Percentiles rank a stretch among this genome's conserved stretches.
phyloP scores from a whole-genome alignment of 2,797 vertebrate species.

The Chaenodraco wilsoni region DNA sequence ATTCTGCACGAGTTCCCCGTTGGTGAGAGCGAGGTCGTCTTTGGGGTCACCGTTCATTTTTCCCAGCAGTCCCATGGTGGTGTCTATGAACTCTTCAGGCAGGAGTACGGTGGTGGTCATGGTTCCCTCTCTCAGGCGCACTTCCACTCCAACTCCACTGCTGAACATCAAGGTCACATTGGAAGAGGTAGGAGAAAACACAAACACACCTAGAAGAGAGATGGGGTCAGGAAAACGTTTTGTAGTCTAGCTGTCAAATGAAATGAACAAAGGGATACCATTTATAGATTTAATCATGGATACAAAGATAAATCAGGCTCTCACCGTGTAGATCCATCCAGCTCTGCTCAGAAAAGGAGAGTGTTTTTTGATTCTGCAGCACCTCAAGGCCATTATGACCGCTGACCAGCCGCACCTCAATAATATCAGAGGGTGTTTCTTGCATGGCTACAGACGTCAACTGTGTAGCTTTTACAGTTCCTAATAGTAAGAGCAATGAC shows the following conservation, averaged over 20 bases:
- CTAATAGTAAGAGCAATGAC: slow-evolving; percentile 58
- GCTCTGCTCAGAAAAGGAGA: slow-evolving; percentile 89
- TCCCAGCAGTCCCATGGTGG: slow-evolving; percentile 88
- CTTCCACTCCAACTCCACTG: slow-evolving; percentile 89
- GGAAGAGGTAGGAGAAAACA: slow-evolving; percentile 79
- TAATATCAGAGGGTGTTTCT: slow-evolving; percentile 87
- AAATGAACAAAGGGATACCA: too few species aligned
- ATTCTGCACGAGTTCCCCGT: slow-evolving; percentile 69
- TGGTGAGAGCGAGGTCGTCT: slow-evolving; percentile 86
- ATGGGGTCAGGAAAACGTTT: not conserved
- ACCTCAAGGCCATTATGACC: slow-evolving; percentile 78
- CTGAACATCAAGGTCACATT: slow-evolving; percentile 91
- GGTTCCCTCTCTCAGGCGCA: slow-evolving; percentile 75
- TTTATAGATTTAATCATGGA: not conserved
- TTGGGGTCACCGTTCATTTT: slow-evolving; percentile 83
- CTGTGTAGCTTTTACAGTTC: slow-evolving; percentile 78
- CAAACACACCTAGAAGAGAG: slow-evolving; percentile 85
- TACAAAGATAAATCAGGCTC: slow-evolving; percentile 15
- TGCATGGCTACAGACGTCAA: slow-evolving; percentile 87
- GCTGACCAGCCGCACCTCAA: slow-evolving; percentile 86
- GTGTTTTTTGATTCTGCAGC: slow-evolving; percentile 85
- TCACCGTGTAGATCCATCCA: slow-evolving; percentile 94
- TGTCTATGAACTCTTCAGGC: slow-evolving; percentile 83
- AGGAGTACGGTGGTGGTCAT: slow-evolving; percentile 87
- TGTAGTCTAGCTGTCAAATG: too few species aligned